Conservation (phyloP, 2,888 invertebrate species). For the Uropetala carovei region DNA sequence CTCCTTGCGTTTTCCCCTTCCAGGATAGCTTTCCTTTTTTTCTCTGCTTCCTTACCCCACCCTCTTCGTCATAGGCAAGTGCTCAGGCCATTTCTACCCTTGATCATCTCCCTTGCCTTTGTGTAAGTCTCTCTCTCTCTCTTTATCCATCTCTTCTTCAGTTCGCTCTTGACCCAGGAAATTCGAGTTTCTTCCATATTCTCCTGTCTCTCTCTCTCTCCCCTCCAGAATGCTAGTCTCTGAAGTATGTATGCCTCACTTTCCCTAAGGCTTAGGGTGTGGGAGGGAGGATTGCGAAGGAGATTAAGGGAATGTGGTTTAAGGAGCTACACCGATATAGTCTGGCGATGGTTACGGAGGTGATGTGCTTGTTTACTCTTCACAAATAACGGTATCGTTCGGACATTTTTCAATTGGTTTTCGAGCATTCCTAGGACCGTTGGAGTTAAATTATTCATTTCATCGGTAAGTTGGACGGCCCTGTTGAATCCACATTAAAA, state of each 20-base stretch:
- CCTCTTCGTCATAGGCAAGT: constrained; percentile 3
- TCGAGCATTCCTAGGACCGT: too few relatives aligned
- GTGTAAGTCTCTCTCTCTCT: not conserved
- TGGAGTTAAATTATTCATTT: too few relatives aligned
- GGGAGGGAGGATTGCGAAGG: not conserved
- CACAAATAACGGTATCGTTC: too few relatives aligned
- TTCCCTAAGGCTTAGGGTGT: not conserved
- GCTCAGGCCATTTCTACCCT: constrained; percentile 19
- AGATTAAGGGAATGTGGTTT: not conserved
- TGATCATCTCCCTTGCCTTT: constrained; percentile 20
- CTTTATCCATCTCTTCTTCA: not conserved
- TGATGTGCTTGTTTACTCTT: too few relatives aligned
- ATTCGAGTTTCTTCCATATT: not conserved
- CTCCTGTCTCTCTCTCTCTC: not conserved
- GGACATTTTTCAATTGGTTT: too few relatives aligned
- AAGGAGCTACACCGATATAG: not conserved
- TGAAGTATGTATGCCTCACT: constrained; percentile 28
- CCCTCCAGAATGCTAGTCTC: not conserved
- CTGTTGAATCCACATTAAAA: too few relatives aligned
- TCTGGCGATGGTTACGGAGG: not conserved
- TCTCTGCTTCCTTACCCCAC: not conserved
- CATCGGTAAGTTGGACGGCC: too few relatives aligned
- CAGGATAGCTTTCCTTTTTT: not conserved
- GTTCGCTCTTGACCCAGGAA: not conserved
- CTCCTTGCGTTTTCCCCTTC: not conserved